Conservation (phyloP, 2,888 invertebrate genomes). For the Lydus trimaculatus region DNA sequence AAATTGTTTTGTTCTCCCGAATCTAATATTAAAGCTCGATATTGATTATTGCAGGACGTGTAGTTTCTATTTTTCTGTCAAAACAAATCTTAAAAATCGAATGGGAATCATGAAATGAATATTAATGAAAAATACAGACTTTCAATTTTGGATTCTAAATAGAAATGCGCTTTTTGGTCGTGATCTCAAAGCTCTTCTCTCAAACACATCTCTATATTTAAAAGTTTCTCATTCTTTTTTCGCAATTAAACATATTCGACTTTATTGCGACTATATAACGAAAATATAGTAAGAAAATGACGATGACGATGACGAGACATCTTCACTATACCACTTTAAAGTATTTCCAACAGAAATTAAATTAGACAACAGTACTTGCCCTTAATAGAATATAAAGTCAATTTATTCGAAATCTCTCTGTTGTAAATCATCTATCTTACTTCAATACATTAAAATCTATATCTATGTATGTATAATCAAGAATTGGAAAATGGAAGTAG, state of each 20-base stretch:
- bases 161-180: neutral
- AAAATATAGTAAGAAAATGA: neutral
- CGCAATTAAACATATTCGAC: conserved; percentile 20
- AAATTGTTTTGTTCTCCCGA: no score
- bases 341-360: conserved; percentile 43
- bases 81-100: no score
- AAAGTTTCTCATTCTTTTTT: conserved; percentile 7
- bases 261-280: conserved; percentile 3
- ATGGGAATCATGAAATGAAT: no score
- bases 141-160: neutral
- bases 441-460: conserved; percentile 6
- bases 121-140: no score
- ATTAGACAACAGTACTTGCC: conserved; percentile 46
- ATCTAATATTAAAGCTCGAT: no score
- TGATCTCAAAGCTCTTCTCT: neutral
- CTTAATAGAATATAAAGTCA: conserved; percentile 46
- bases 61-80: no score
- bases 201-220: neutral
- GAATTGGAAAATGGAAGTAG: conserved; percentile 19
- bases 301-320: neutral
- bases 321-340: conserved; percentile 35
- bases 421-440: conserved; percentile 26
- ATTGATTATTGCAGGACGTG: no score
- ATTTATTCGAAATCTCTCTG: conserved; percentile 43
- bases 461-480: conserved; percentile 2